A percentile compares a stretch with the other conserved stretches of the same genome.
These are phyloP conservation scores for Alosa alosa DNA, from an alignment of 2,113 vertebrate genomes.

Conservation along the genomic window DNA sequence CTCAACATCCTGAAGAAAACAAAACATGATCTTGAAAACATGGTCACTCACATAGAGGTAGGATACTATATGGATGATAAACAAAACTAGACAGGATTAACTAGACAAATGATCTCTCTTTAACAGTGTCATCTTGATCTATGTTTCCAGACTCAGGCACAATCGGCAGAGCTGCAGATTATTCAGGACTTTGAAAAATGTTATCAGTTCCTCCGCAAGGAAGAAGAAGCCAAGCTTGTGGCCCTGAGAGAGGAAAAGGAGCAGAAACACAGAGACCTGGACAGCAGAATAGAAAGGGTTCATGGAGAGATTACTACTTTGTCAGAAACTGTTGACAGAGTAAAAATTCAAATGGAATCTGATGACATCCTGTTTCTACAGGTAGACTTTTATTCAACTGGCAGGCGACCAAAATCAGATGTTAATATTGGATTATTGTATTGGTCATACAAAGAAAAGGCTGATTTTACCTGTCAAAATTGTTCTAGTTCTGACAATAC, in stretches of 20 bases:
- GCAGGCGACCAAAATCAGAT: no score
- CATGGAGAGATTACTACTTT: slow-evolving; percentile 22
- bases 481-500: not conserved
- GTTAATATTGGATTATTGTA: not conserved
- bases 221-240: slow-evolving; percentile 29
- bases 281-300: not conserved
- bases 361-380: no score
- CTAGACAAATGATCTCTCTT: not conserved
- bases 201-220: slow-evolving; percentile 27
- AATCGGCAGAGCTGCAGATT: slow-evolving; percentile 23
- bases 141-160: slow-evolving; percentile 23
- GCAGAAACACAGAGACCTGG: not conserved
- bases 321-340: not conserved
- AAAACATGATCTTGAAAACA: not conserved
- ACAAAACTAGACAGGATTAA: not conserved
- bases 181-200: slow-evolving; percentile 38
- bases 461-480: not conserved
- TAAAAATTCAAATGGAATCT: no score
- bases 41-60: slow-evolving; percentile 8
- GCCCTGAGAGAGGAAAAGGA: slow-evolving; percentile 18
- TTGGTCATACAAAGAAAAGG: not conserved
- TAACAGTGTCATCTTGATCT: not conserved
- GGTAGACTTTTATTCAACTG: no score
- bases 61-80: not conserved
- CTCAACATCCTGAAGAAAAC: slow-evolving; percentile 15